A percentile compares a stretch with the other conserved stretches of the same genome.
phyloP scores from a whole-genome alignment of 2,113 vertebrate genomes.

The Sterrhoptilus dennistouni region DNA sequence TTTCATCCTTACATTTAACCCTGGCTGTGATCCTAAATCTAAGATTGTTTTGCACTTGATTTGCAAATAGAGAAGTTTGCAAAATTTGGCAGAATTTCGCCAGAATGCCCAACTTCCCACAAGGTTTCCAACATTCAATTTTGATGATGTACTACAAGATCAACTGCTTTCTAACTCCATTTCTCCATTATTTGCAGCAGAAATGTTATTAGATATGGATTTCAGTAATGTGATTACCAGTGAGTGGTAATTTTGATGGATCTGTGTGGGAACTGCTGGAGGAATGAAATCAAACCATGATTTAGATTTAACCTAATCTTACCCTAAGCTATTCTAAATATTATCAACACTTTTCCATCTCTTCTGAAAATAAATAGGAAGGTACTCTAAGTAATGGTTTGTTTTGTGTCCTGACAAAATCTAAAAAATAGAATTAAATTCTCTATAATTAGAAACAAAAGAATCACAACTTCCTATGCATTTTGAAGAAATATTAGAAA shows the following conservation, averaged over 20 bases:
- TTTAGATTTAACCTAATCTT: conserved; percentile 13
- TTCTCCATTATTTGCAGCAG: conserved; percentile 12
- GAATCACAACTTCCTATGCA: not conserved
- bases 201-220: conserved; percentile 24
- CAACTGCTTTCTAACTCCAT: not conserved
- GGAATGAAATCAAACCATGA: not conserved
- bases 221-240: conserved; percentile 15
- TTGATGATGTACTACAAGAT: conserved; percentile 21
- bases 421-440: not conserved
- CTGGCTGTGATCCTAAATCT: not conserved
- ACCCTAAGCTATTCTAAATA: not conserved
- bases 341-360: not conserved
- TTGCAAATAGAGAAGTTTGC: not conserved
- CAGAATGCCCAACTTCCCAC: not conserved
- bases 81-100: not conserved
- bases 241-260: conserved; percentile 20
- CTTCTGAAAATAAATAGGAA: not conserved
- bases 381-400: not conserved
- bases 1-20: not conserved
- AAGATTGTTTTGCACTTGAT: not conserved
- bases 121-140: conserved; percentile 5
- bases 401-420: not conserved
- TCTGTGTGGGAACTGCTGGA: conserved; percentile 4
- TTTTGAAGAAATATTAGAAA: not conserved
- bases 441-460: not conserved